phyloP scores from a whole-genome alignment of 2,888 invertebrate genomes.

The Noctua fimbriata region DNA sequence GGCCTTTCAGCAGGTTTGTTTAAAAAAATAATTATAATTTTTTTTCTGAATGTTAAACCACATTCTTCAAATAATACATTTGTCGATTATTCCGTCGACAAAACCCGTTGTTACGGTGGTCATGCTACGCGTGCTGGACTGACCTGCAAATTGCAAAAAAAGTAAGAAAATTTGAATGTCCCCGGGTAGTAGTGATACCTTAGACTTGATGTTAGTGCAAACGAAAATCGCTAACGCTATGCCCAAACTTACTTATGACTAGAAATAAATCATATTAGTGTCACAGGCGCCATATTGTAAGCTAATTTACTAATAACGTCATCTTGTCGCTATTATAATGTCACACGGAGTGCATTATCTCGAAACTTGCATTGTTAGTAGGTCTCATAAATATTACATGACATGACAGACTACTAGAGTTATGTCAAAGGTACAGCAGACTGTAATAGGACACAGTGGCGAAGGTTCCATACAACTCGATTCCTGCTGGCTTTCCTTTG shows the following conservation, averaged over 20 bases:
- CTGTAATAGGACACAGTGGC: neutral
- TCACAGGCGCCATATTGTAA: constrained; percentile 39
- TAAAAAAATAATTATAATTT: neutral
- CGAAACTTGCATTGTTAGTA: constrained; percentile 42
- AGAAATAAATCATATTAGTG: neutral
- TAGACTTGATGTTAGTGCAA: no score
- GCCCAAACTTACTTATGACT: neutral
- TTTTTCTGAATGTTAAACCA: neutral
- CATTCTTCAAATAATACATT: neutral
- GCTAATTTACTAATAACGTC: constrained; percentile 48
- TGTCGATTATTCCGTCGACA: no score
- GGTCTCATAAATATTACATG: constrained; percentile 38
- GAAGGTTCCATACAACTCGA: no score
- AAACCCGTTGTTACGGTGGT: no score
- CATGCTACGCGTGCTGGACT: no score
- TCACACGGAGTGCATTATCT: constrained; percentile 35
- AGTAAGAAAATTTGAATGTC: no score
- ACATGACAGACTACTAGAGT: constrained; percentile 19
- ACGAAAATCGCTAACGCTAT: neutral
- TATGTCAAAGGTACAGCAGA: constrained; percentile 6
- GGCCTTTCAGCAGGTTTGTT: neutral
- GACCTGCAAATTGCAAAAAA: no score
- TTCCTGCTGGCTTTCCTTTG: no score
- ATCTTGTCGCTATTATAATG: constrained; percentile 36
- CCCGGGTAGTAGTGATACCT: no score